Evolutionary conservation across 2,797 vertebrate genomes (phyloP), one percentile per base, ranked within the genome.

Genomic region (Sandelia bainsii): DNA sequence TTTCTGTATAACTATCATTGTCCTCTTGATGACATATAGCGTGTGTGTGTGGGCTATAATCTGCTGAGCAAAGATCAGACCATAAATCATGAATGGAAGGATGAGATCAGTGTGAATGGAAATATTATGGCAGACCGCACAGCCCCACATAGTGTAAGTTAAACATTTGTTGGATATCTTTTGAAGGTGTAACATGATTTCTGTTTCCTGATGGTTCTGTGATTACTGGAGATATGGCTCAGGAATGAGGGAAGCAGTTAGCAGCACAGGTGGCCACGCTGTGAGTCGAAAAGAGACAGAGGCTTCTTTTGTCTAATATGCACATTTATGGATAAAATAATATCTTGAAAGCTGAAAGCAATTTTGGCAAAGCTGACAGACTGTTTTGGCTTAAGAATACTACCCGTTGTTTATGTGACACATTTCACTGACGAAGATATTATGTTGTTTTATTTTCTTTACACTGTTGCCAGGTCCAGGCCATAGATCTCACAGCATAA

Each of bases 1-100:
- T 85, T 79, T 76, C 79, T 84, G 69, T 60, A 79, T 40, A 51
- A 83, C 84, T 90, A 87, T 92, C 83, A 88, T 89, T 87, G 79
- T 88, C 74, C 62, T 82, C 53, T 76, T 82, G 69, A 86, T 87
- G 82, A 82, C 82, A 86, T 70, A 67, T 22, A 60, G 68, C 12
- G 17, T 39, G 52, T 42, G 64, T 67, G 81, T 85, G 82, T 83
- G 87, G 81, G 61, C 79, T 81, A 40, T 56, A 76, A 75, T 77
- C 77, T 71, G 66, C 60, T 37, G 45, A 74, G 83, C 58, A 70
- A 62, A 79, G 71, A 83, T 77, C 49, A 14, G 64, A 48, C n/a
- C 71, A 50, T 81, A 84, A 84, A 89, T 85, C 73, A 72, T 48
- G 56, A 84, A 80, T 68, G 62, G 69, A 74, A 20, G 62, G 50